Evolutionary conservation across 1,140 invertebrate species (phyloP).

Genomic region (Coptotermes formosanus): DNA sequence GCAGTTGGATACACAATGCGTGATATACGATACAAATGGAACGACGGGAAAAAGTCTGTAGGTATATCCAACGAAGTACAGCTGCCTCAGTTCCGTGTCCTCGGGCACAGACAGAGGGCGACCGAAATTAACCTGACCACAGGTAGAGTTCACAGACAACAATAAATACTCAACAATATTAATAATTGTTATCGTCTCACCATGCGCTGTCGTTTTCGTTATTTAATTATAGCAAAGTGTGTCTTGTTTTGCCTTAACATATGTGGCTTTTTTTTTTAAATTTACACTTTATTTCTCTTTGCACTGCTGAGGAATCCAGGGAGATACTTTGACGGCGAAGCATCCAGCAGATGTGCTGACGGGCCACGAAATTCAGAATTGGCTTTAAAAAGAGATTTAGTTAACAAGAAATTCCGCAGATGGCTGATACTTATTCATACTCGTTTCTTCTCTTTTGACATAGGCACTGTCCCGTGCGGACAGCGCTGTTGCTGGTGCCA

Average conservation of each 20-base stretch:
- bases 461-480: background rate
- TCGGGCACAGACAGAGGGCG: constrained; percentile 87
- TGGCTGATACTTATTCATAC: no score
- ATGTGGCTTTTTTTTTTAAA: background rate
- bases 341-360: no score
- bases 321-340: background rate
- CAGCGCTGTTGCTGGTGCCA: background rate
- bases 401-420: no score
- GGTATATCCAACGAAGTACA: constrained; percentile 88
- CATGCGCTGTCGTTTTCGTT: background rate
- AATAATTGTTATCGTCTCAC: background rate
- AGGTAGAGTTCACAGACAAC: constrained; percentile 65
- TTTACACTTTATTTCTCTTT: background rate
- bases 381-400: background rate
- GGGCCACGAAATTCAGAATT: background rate
- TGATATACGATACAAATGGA: constrained; percentile 97
- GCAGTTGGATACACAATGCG: constrained; percentile 96
- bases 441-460: background rate
- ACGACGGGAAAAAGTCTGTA: constrained; percentile 82
- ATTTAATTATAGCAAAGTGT: background rate
- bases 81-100: constrained; percentile 91
- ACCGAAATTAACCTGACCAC: constrained; percentile 90
- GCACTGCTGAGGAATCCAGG: constrained; percentile 11
- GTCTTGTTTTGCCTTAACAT: background rate
- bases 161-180: background rate